phyloP scores from a whole-genome alignment of 2,113 vertebrate species.

The Melanerpes aurifrons region DNA sequence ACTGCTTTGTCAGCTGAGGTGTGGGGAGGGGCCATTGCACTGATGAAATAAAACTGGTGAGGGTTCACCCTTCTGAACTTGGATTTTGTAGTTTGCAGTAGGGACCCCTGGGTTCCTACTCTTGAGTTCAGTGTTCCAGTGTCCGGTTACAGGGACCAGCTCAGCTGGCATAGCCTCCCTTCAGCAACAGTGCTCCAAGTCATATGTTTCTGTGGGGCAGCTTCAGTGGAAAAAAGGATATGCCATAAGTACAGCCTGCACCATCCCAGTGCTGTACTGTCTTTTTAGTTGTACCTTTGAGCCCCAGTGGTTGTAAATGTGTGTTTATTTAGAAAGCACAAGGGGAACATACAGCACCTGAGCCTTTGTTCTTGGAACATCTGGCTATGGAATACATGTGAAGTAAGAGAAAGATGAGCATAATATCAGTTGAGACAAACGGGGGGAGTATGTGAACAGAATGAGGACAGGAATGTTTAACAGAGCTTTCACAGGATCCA shows the following conservation, averaged over 20 bases:
- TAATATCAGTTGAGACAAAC: no score
- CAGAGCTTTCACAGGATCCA: neutral
- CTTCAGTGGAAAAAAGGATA: neutral
- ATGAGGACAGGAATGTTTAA: neutral
- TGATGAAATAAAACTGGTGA: neutral
- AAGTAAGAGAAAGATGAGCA: no score
- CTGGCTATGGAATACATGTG: no score
- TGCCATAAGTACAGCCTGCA: fast-evolving
- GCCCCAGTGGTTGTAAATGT: neutral
- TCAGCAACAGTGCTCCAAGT: neutral
- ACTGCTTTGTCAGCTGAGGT: neutral
- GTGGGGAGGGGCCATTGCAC: fast-evolving
- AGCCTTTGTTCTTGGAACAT: neutral
- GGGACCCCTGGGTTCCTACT: neutral
- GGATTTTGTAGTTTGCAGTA: neutral
- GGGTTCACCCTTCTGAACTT: neutral
- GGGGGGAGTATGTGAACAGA: no score
- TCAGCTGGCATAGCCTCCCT: neutral
- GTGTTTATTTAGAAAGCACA: neutral
- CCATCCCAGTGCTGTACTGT: neutral
- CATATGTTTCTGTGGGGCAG: neutral
- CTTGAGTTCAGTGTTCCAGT: neutral
- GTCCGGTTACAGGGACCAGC: fast-evolving
- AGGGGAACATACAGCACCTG: neutral
- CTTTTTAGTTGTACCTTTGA: neutral